These are phyloP conservation scores for Cacatua alba DNA, from an alignment of 2,113 vertebrate genomes.

Conservation along the genomic window DNA sequence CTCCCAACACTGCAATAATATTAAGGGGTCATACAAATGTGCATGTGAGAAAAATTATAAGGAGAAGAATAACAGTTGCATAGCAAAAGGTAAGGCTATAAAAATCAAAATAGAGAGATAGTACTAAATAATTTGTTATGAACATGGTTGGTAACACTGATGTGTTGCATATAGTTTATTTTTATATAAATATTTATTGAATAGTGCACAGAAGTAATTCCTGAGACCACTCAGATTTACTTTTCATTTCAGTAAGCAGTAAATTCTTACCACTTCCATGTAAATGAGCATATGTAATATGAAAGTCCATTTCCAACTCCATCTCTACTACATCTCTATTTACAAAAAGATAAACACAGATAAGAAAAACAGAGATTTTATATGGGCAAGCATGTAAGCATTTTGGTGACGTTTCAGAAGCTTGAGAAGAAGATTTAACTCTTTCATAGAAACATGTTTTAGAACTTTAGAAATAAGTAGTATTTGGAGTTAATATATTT, in stretches of 20 bases:
- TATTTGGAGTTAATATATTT: background rate
- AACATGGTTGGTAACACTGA: background rate
- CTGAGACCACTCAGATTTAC: background rate
- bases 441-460: background rate
- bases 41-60: slow-evolving; percentile 91
- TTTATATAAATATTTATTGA: background rate
- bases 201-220: background rate
- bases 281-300: background rate
- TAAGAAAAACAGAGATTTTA: background rate
- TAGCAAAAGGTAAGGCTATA: slow-evolving; percentile 88
- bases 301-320: background rate
- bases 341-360: background rate
- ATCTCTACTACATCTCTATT: background rate
- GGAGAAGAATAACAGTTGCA: slow-evolving; percentile 87
- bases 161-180: background rate
- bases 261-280: background rate
- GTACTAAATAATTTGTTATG: background rate
- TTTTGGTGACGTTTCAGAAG: background rate
- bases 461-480: background rate
- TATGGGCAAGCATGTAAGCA: background rate
- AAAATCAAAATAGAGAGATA: background rate
- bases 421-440: background rate
- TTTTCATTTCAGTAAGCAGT: background rate
- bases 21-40: slow-evolving; percentile 95
- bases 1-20: slow-evolving; percentile 91